Evolutionary conservation across 2,113 vertebrate species (phyloP), one percentile per base, ranked within the genome.

Genomic region (Mesoclemmys tuberculata): DNA sequence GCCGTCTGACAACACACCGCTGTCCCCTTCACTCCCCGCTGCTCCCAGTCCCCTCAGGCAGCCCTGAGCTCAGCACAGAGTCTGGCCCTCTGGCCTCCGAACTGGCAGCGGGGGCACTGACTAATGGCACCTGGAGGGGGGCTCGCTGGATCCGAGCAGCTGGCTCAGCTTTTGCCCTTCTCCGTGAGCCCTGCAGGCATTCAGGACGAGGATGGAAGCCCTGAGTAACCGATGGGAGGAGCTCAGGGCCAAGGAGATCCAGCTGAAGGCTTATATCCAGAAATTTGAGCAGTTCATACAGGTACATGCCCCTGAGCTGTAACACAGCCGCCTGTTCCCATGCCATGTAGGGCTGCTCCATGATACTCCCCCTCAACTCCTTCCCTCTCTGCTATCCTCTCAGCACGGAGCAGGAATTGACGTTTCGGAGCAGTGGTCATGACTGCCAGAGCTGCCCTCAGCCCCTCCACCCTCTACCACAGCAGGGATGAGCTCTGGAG

Each of bases 261-360:
- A 98, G 82, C 90, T 97, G 58, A 98, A 98, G 85, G 86, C 96
- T 18, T 94, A 98, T 16, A 95, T 97, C 68, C 46, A 96, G 61
- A 97, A 96, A 77, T 98, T 96, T 19, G 94, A 97, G 85, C 95
- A 44, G 1, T 98, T 97, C 85, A 93, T 98, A 6, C 98, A 98
- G 98, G 99, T 99, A 96, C 3, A 11, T 44, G 22, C 27, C 26
- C 56, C 26, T 58, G 56, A 58, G 56, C 26, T 58, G 56, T 58
- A 11, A 58, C 56, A 58, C 4, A 16, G 58, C 27, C 10, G 29
- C 27, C 58, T 61, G 27, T 31, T 61, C 58, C 58, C 58, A 61
- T 31, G 4, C 4, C 12, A 6, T 6, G 2, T 31, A 31, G 27
- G 29, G 27, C 29, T 14, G 11, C 29, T 31, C 27, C 29, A 8